Evolutionary conservation across 1,140 invertebrate genomes (phyloP).

Genomic region (Hypsibius dujardini): DNA sequence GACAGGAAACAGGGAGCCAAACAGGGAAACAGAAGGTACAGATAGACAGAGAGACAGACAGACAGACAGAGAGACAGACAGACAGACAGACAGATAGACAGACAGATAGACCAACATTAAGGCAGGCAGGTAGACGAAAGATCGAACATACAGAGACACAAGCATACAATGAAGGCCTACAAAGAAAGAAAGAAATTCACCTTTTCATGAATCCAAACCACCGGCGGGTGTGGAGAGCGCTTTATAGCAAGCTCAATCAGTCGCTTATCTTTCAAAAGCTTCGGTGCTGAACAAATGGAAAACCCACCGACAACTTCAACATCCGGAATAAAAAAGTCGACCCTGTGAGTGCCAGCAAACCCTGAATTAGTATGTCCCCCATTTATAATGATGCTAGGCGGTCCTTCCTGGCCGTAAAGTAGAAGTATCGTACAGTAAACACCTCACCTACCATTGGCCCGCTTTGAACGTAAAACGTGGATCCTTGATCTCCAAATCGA

Average conservation of each 20-base stretch:
- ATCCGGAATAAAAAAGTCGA: slow-evolving; percentile 32
- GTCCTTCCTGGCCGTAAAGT: no score
- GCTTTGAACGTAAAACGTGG: slow-evolving; percentile 23
- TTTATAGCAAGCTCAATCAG: slow-evolving; percentile 32
- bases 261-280: slow-evolving; percentile 24
- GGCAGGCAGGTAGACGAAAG: no score
- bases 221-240: slow-evolving; percentile 30
- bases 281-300: slow-evolving; percentile 32
- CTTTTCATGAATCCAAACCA: slow-evolving; percentile 31
- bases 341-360: slow-evolving; percentile 25
- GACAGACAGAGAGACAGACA: no score
- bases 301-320: slow-evolving; percentile 30
- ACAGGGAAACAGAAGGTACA: no score
- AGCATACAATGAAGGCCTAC: not conserved
- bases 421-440: no score
- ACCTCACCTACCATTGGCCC: slow-evolving; percentile 23
- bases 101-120: no score
- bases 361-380: no score
- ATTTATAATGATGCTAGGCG: no score
- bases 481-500: slow-evolving; percentile 18
- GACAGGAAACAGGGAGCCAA: no score
- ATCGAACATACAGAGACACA: no score
- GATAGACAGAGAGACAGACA: no score
- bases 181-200: slow-evolving; percentile 22
- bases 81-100: no score